Conservation (phyloP, 2,888 invertebrate genomes). For the Odontocerum albicorne region DNA sequence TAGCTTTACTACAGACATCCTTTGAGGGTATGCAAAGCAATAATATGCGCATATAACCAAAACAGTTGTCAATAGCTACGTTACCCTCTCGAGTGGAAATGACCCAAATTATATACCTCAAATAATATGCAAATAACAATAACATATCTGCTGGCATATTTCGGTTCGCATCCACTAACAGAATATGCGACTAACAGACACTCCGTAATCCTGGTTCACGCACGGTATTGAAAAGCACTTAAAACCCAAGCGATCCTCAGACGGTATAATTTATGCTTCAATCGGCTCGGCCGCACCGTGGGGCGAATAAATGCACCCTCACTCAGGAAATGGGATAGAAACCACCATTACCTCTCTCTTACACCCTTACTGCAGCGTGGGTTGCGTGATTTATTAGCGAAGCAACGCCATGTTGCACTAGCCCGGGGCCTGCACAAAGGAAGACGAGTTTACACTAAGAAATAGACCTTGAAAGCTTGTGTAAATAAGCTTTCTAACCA, state of each 20-base stretch:
- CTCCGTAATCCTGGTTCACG: too few relatives aligned
- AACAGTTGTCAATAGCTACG: too few relatives aligned
- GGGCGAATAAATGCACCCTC: conserved; percentile 19
- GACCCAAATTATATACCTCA: too few relatives aligned
- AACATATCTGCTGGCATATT: too few relatives aligned
- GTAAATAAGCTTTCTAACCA: too few relatives aligned
- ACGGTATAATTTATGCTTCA: conserved; percentile 25
- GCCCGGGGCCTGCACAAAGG: conserved; percentile 9
- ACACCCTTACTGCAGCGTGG: conserved; percentile 4
- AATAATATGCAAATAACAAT: too few relatives aligned
- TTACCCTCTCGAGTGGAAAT: too few relatives aligned
- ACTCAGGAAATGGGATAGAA: conserved; percentile 23
- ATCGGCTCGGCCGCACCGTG: conserved; percentile 17
- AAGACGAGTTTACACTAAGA: not conserved
- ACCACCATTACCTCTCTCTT: conserved; percentile 23
- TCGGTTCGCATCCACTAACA: too few relatives aligned
- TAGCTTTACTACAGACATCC: too few relatives aligned
- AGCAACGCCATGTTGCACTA: conserved; percentile 17
- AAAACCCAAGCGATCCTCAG: conserved; percentile 19
- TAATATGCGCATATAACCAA: too few relatives aligned
- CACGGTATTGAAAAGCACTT: conserved; percentile 22
- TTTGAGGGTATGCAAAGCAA: too few relatives aligned
- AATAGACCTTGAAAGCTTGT: conserved; percentile 1
- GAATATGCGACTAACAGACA: too few relatives aligned
- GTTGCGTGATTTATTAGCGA: conserved; percentile 29